These are phyloP conservation scores for Calonectris borealis DNA, from an alignment of 2,113 vertebrate species.

Conservation along the genomic window DNA sequence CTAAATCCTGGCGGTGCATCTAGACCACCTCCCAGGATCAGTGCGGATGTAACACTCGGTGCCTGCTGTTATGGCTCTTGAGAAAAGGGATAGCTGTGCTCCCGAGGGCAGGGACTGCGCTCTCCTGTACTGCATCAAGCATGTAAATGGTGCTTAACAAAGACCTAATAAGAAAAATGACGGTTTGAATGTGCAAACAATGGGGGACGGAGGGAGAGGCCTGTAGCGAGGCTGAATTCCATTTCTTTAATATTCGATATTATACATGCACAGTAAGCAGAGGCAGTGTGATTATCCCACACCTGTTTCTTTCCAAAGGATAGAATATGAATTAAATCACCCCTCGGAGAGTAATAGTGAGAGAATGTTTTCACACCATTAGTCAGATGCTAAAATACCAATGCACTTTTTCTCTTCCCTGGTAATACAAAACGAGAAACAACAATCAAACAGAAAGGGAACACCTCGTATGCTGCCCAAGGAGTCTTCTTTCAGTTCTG, in stretches of 20 bases:
- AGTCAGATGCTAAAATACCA: slow-evolving; percentile 15
- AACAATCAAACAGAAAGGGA: background rate
- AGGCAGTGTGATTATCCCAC: background rate
- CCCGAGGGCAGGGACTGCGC: background rate
- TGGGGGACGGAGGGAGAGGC: background rate
- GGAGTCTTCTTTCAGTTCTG: background rate
- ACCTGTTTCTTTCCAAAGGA: slow-evolving; percentile 1
- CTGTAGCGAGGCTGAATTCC: background rate
- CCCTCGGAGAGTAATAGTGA: slow-evolving; percentile 1
- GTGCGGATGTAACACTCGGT: background rate
- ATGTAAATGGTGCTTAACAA: background rate
- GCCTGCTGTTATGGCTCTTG: background rate
- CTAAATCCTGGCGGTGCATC: background rate
- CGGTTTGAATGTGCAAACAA: background rate
- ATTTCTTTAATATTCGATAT: background rate
- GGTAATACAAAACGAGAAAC: background rate
- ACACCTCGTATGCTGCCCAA: background rate
- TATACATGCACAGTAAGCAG: background rate
- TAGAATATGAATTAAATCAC: background rate
- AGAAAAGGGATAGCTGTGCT: background rate
- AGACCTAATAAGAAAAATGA: background rate
- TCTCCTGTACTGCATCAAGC: background rate
- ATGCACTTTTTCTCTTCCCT: background rate
- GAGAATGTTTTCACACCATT: slow-evolving; percentile 30
- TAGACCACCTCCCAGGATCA: background rate